phyloP scores from a whole-genome alignment of 2,113 vertebrate genomes.

The Halichoeres trimaculatus region DNA sequence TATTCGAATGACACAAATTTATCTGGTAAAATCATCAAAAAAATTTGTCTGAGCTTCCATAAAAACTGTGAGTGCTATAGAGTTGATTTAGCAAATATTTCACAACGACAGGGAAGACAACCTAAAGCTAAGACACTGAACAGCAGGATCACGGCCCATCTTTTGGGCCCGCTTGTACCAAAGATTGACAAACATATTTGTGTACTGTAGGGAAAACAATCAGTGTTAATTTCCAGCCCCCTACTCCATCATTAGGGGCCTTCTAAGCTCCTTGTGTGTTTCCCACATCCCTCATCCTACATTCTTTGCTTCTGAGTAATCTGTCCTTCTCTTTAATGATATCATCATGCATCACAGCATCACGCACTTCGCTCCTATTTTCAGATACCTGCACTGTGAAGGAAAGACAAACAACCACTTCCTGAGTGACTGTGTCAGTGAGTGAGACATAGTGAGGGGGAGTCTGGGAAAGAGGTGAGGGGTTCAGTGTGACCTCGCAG shows the following conservation, averaged over 20 bases:
- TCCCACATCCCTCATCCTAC: slow-evolving; percentile 69
- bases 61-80: no score
- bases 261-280: slow-evolving; percentile 47
- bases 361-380: slow-evolving; percentile 77
- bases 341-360: slow-evolving; percentile 76
- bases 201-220: slow-evolving; percentile 23
- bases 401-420: slow-evolving; percentile 74
- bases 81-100: no score
- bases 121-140: no score
- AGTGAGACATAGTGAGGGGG: slow-evolving; percentile 27
- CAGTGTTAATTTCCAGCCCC: slow-evolving; percentile 43
- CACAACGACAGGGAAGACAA: no score
- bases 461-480: slow-evolving; percentile 24
- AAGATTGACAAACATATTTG: slow-evolving; percentile 26
- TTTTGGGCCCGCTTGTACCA: background rate
- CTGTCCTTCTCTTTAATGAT: slow-evolving; percentile 75
- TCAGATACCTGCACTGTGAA: slow-evolving; percentile 77
- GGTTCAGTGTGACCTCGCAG: slow-evolving; percentile 58
- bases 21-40: no score
- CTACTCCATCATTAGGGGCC: slow-evolving; percentile 23
- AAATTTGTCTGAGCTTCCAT: no score
- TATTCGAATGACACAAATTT: no score
- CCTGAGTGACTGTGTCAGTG: slow-evolving; percentile 57
- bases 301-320: slow-evolving; percentile 73
- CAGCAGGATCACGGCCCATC: no score